Evolutionary conservation across 2,888 invertebrate species (phyloP).

Genomic region (Zootermopsis nevadensis): DNA sequence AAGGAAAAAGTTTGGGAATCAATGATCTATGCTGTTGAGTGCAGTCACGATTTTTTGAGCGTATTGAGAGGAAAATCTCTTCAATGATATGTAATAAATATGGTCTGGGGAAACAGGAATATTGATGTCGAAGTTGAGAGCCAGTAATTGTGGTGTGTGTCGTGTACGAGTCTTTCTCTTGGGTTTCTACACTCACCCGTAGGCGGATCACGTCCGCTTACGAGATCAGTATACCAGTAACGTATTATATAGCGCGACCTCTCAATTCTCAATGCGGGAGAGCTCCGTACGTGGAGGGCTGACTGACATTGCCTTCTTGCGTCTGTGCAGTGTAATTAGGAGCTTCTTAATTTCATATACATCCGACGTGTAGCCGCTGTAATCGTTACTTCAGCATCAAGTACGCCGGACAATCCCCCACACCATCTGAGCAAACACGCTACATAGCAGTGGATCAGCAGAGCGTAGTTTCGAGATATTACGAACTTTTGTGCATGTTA

Average conservation of each 20-base stretch:
- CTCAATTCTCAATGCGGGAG: conserved; percentile 30
- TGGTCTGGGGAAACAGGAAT: too few species aligned
- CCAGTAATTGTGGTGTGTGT: background rate
- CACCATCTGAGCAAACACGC: background rate
- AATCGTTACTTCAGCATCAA: background rate
- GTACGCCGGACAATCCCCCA: background rate
- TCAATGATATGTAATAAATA: too few species aligned
- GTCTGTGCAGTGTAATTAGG: background rate
- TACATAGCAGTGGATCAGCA: background rate
- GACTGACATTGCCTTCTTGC: background rate
- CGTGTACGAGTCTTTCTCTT: background rate
- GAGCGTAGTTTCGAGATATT: background rate
- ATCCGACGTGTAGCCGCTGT: background rate
- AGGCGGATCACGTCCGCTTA: conserved; percentile 20
- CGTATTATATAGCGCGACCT: conserved; percentile 38
- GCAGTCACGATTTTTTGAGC: too few species aligned
- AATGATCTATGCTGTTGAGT: too few species aligned
- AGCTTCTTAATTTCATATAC: conserved; percentile 29
- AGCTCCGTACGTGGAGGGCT: background rate
- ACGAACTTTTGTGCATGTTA: background rate
- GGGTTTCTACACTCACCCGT: background rate
- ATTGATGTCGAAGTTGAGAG: too few species aligned
- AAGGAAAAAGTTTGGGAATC: too few species aligned
- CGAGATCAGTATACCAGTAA: conserved; percentile 35
- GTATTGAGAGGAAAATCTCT: too few species aligned